Percentiles rank a stretch among this genome's conserved stretches.
phyloP scores from a whole-genome alignment of 2,888 invertebrate species.

The Limnephilus marmoratus region DNA sequence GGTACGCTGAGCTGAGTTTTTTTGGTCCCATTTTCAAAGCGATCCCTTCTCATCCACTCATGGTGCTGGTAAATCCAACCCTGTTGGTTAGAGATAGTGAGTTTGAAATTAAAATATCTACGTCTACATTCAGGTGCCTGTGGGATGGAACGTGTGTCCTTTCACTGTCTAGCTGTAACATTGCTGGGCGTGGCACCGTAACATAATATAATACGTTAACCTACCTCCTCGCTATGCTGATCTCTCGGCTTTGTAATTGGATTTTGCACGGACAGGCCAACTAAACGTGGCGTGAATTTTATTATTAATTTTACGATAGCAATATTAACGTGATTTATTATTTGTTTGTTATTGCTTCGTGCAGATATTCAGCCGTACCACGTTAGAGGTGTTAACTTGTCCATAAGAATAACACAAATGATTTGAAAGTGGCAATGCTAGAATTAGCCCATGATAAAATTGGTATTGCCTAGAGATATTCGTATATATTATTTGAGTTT shows the following conservation, averaged over 20 bases:
- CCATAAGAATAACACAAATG: background rate
- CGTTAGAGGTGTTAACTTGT: background rate
- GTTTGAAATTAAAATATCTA: slow-evolving; percentile 60
- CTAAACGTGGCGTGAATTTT: slow-evolving; percentile 6
- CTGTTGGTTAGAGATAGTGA: slow-evolving; percentile 7
- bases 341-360: background rate
- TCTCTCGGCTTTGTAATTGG: slow-evolving; percentile 46
- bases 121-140: slow-evolving; percentile 52
- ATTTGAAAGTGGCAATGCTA: background rate
- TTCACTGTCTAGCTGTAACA: slow-evolving; percentile 28
- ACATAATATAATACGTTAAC: background rate
- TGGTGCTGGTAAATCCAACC: background rate
- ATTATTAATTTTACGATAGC: background rate
- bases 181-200: slow-evolving; percentile 36
- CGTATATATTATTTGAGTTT: no score
- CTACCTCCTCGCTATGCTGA: slow-evolving; percentile 28
- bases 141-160: slow-evolving; percentile 42
- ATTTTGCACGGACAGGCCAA: slow-evolving; percentile 32
- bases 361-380: background rate
- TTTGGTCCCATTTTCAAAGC: no score
- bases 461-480: no score
- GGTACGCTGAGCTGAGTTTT: no score
- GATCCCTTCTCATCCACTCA: no score
- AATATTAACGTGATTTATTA: background rate
- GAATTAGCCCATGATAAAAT: background rate